Conservation (phyloP, 2,113 vertebrate genomes). For the Hippocampus mohnikei region DNA sequence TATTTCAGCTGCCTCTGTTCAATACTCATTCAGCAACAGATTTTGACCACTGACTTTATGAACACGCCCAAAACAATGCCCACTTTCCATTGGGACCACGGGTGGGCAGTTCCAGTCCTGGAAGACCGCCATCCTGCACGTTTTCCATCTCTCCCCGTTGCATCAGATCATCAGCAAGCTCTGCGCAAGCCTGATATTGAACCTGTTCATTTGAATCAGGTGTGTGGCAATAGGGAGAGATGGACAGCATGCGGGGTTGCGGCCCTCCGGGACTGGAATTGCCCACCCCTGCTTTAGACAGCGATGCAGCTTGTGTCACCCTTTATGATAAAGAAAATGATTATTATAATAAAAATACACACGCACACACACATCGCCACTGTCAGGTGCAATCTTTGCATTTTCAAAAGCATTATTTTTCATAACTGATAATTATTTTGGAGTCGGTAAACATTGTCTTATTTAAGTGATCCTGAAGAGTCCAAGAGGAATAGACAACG, state of each 20-base stretch:
- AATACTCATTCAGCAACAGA: conserved; percentile 21
- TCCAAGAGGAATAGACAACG: background rate
- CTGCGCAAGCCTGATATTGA: too few relatives aligned
- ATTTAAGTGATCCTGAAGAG: background rate
- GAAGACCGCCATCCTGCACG: too few relatives aligned
- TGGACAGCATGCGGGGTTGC: too few relatives aligned
- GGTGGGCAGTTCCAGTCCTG: too few relatives aligned
- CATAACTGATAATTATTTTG: background rate
- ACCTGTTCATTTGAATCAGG: too few relatives aligned
- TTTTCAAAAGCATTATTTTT: background rate
- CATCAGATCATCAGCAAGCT: too few relatives aligned
- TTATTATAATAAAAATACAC: background rate
- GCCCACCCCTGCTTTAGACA: conserved; percentile 6
- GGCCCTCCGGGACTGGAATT: too few relatives aligned
- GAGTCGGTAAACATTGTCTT: background rate
- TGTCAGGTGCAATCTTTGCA: background rate
- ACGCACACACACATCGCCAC: background rate
- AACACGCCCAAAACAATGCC: conserved; percentile 21
- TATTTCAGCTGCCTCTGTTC: conserved; percentile 23
- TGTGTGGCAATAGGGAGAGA: too few relatives aligned
- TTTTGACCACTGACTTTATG: conserved; percentile 19
- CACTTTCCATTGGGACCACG: background rate
- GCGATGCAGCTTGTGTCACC: background rate
- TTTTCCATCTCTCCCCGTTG: too few relatives aligned
- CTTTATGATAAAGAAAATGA: background rate